Evolutionary conservation across 2,888 invertebrate species (phyloP), one percentile per base, ranked within the genome.

Genomic region (Drosophila neonasuta): DNA sequence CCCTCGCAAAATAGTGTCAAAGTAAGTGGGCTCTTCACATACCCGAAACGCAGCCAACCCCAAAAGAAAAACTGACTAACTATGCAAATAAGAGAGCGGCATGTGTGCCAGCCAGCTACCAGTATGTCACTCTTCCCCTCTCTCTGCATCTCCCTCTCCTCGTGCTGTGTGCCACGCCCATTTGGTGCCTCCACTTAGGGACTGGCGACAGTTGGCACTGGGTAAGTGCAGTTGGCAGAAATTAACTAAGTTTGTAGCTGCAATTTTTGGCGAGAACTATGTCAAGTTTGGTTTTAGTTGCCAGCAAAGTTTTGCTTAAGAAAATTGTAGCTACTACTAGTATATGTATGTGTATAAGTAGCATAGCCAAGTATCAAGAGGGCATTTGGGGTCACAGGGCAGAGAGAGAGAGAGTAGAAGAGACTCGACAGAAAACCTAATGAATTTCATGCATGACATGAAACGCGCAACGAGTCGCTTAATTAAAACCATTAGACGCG

Each of bases 281-380:
- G 87, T 83, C 83, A 83, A 83, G 83, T 83, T 83, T 85, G 86
- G 87, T 82, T 83, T 83, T 83, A 83, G 83, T 85, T 83, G 83
- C 81, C 83, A 82, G 80, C 71, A 78, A 87, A 76, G 74, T 83
- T 87, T 80, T 68, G 81, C 83, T 74, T 85, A 87, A 85, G 83
- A 82, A 83, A 87, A 80, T 74, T 66, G 54, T 59, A 61, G 56
- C 66, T 62, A 71, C 24, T 24, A 24, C 24, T 24, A 24, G 5
- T 24, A 24, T 24, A 24, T 24, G 73, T 74, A 66, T 9, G 41
- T 17, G 41, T 15, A 42, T 81, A 83, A 87, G 85, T 84, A 81
- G 54, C 42, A 46, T 9, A 10, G 15, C 15, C 15, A 42, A 42
- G 41, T 42, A 52, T 15, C 41, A 41, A 42, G 30, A 42, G 17